These are phyloP conservation scores for Girardinichthys multiradiatus DNA, from an alignment of 2,113 vertebrate genomes.

Conservation along the genomic window DNA sequence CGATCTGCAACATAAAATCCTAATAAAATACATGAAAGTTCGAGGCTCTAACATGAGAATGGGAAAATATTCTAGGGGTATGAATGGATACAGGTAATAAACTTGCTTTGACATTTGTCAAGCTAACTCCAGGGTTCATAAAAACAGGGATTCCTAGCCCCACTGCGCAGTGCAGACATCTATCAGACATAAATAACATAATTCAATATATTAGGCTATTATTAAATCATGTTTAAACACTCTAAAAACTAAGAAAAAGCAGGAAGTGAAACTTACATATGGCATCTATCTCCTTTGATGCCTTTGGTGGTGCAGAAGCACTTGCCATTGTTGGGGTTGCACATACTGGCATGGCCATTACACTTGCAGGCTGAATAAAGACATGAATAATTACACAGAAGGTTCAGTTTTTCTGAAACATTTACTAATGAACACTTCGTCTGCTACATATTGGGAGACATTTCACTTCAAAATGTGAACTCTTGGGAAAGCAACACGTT, in stretches of 20 bases:
- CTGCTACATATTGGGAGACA: neutral
- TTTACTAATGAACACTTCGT: neutral
- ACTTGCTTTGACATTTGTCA: too few relatives aligned
- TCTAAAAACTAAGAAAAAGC: neutral
- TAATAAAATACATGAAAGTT: too few relatives aligned
- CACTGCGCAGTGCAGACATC: too few relatives aligned
- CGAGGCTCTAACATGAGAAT: too few relatives aligned
- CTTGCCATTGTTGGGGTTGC: slow-evolving; percentile 93
- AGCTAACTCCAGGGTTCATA: too few relatives aligned
- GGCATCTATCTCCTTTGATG: slow-evolving; percentile 97
- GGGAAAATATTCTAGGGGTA: too few relatives aligned
- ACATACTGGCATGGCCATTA: slow-evolving; percentile 94
- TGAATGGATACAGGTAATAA: too few relatives aligned
- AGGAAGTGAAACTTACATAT: slow-evolving; percentile 85
- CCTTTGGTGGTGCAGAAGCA: slow-evolving; percentile 99
- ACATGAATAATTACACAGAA: neutral
- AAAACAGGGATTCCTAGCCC: too few relatives aligned
- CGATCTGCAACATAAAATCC: too few relatives aligned
- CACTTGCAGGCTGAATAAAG: slow-evolving; percentile 90
- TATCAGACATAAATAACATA: too few relatives aligned
- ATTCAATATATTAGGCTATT: too few relatives aligned
- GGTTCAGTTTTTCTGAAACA: neutral
- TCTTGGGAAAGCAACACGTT: neutral
- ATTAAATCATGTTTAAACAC: too few relatives aligned
- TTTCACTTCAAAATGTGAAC: neutral